These are phyloP conservation scores for Hydrozoanthus tunicans DNA, from an alignment of 64 coral and sea anemone genomes.

Conservation along the genomic window DNA sequence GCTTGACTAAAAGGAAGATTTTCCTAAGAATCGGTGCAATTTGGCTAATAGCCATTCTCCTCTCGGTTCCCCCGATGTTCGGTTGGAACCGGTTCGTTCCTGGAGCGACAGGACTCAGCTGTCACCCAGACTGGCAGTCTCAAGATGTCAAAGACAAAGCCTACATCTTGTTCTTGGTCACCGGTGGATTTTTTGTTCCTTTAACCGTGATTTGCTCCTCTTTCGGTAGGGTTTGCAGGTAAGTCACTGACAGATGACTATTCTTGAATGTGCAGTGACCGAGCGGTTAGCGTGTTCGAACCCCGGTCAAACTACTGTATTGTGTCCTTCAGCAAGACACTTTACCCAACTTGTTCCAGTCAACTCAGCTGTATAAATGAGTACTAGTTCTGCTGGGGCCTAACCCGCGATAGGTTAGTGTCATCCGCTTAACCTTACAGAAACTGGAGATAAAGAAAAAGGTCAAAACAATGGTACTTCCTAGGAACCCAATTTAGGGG, in stretches of 20 bases:
- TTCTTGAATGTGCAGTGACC: too few species aligned
- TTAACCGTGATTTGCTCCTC: slow-evolving; percentile 22
- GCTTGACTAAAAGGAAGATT: neutral
- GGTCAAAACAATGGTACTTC: too few species aligned
- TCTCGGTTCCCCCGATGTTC: slow-evolving; percentile 32
- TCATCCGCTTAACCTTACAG: too few species aligned
- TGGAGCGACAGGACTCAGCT: slow-evolving; percentile 51
- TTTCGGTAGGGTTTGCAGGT: slow-evolving; percentile 34
- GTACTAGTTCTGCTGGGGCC: too few species aligned
- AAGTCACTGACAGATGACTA: neutral
- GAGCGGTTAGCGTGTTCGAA: too few species aligned
- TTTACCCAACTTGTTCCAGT: too few species aligned
- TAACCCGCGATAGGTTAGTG: too few species aligned
- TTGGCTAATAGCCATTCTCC: slow-evolving; percentile 42
- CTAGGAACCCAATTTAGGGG: too few species aligned
- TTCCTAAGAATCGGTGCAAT: neutral
- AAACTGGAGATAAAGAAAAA: too few species aligned
- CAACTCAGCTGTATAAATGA: too few species aligned
- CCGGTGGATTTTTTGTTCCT: slow-evolving; percentile 14
- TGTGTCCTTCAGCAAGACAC: too few species aligned
- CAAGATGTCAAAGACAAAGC: neutral
- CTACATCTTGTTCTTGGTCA: slow-evolving; percentile 17
- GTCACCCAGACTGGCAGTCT: slow-evolving; percentile 65
- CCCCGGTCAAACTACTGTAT: too few species aligned
- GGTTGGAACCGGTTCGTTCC: slow-evolving; percentile 70